Evolutionary conservation across 1,140 invertebrate species (phyloP).

Genomic region (Ips typographus): DNA sequence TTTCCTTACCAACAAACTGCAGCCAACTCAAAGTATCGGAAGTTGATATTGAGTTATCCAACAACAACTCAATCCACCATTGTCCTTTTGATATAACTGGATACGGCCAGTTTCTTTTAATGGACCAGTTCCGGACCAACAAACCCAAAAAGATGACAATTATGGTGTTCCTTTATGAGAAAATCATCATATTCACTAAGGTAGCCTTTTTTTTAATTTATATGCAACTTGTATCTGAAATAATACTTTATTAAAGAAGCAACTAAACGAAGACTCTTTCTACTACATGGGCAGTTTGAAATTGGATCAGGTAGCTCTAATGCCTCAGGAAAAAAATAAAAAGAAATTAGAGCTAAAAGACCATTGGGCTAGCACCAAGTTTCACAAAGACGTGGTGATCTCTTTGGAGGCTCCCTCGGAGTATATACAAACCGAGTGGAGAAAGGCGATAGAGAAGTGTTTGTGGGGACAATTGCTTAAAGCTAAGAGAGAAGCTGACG

Average conservation of each 20-base stretch:
- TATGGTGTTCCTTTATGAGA: slow-evolving; percentile 27
- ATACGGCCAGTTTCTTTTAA: slow-evolving; percentile 23
- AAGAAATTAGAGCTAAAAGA: slow-evolving; percentile 24
- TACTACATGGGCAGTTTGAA: slow-evolving; percentile 27
- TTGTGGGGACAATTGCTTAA: slow-evolving; percentile 26
- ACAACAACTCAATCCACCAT: slow-evolving; percentile 1
- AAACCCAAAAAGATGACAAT: slow-evolving; percentile 19
- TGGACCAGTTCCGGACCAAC: slow-evolving; percentile 27
- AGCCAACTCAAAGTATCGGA: slow-evolving; percentile 8
- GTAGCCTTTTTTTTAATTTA: slow-evolving; percentile 10
- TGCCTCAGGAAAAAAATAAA: slow-evolving; percentile 7
- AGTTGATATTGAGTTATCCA: slow-evolving; percentile 1
- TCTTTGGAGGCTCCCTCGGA: slow-evolving; percentile 21
- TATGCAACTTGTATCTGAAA: not conserved
- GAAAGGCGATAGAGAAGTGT: slow-evolving; percentile 21
- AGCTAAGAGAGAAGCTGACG: slow-evolving; percentile 5
- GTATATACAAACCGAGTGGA: slow-evolving; percentile 20
- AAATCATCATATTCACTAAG: slow-evolving; percentile 29
- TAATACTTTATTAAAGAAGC: slow-evolving; percentile 9
- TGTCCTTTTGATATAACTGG: slow-evolving; percentile 30
- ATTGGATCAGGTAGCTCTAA: slow-evolving; percentile 20
- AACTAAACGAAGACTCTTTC: slow-evolving; percentile 16
- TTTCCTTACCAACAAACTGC: slow-evolving; percentile 15
- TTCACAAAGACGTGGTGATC: slow-evolving; percentile 25
- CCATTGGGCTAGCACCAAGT: slow-evolving; percentile 16